Conservation (phyloP, 2,113 vertebrate genomes). For the Paralichthys olivaceus region DNA sequence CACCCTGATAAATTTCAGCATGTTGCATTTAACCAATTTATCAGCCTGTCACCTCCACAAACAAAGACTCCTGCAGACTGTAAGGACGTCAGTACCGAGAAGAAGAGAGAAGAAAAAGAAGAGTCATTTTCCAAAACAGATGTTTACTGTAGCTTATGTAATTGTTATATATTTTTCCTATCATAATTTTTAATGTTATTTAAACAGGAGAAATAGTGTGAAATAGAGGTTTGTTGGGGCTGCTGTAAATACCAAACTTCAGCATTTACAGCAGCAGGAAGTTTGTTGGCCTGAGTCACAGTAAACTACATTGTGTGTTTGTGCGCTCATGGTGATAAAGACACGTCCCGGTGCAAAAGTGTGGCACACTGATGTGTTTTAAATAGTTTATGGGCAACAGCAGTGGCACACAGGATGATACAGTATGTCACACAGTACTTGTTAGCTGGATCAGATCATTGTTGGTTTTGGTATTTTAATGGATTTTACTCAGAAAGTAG, state of each 20-base stretch:
- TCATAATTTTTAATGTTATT: not conserved
- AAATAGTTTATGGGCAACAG: not conserved
- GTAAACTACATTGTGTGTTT: not conserved
- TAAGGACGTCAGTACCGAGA: not conserved
- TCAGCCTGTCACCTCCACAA: constrained; percentile 23
- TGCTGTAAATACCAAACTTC: too few relatives aligned
- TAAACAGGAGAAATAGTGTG: not conserved
- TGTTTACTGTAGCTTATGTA: not conserved
- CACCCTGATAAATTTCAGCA: constrained; percentile 31
- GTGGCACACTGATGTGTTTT: not conserved
- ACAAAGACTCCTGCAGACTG: constrained; percentile 17
- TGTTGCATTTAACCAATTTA: constrained; percentile 11
- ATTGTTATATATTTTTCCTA: not conserved
- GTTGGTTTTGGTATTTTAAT: too few relatives aligned
- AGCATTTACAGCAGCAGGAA: not conserved
- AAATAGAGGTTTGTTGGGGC: too few relatives aligned
- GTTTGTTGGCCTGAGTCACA: not conserved
- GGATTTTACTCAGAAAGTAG: too few relatives aligned
- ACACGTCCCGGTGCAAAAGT: not conserved
- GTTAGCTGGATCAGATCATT: too few relatives aligned
- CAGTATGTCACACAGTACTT: too few relatives aligned
- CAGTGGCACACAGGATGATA: not conserved
- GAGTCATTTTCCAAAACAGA: not conserved
- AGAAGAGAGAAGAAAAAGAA: too few relatives aligned
- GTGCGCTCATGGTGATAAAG: not conserved